Base-by-base conservation (phyloP, 1,140 invertebrate species). In the Lethrus apterus region DNA sequence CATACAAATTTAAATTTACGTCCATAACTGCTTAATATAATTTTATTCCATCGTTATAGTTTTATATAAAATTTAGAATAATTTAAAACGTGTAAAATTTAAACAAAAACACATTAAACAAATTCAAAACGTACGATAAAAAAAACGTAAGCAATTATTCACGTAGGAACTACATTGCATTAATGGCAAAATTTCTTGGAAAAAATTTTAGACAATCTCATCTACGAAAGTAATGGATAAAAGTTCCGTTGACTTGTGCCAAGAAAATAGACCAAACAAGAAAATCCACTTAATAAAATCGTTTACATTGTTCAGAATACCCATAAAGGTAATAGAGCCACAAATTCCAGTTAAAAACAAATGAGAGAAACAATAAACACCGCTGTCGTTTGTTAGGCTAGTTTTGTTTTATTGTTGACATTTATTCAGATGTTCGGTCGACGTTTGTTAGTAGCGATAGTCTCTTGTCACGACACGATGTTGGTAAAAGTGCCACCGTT, bases 371-470 rank as follows among this genome's bases (percentile, higher is more conserved):
- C 44, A 46, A 46, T 46, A 34, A 46, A 38, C 44, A 34, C 44
- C 20, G 34, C 26, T 17, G 21, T 46, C 32, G 44, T 46, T 46
- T 46, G 44, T 46, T 35, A 21, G 14, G 20, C 44, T 38, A 36
- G 33, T 46, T 38, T 38, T 38, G 33, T 46, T 46, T 46, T 46
- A 46, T 46, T 19, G 35, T 21, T 38, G 35, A 38, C 35, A 38
- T 38, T 38, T 38, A 38, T 38, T 23, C 35, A 21, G 35, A 38
- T 38, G 35, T 38, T 38, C 19, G 19, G 24, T 21, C 35, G 35
- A 21, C 35, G 13, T 38, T 38, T 38, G 35, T 38, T 38, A 38
- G 35, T 21, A 23, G 35, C 35, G 18, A 38, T 38, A 18, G 35
- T 38, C 18, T 23, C 10, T 38, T 19, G 35, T 38, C 35, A 11